Evolutionary conservation across 2,113 vertebrate genomes (phyloP).

Genomic region (Corythornis vintsioides): DNA sequence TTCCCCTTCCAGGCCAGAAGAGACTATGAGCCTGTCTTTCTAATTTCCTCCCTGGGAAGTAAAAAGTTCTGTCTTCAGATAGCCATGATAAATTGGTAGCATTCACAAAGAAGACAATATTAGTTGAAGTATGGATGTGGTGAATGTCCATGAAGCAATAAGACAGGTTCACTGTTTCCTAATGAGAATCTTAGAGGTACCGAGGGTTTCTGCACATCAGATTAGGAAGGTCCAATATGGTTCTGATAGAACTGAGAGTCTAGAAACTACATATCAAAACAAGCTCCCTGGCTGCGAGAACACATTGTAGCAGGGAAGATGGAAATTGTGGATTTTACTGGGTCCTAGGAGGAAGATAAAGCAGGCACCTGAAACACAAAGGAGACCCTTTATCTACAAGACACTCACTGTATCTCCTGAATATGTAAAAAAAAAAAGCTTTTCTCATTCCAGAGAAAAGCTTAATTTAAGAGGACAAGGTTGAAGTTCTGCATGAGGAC

Average conservation of each 20-base stretch:
- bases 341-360: background rate
- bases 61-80: conserved; percentile 50
- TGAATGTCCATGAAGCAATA: conserved; percentile 34
- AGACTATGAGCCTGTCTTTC: conserved; percentile 63
- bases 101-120: conserved; percentile 52
- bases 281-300: background rate
- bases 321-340: background rate
- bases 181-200: conserved; percentile 14
- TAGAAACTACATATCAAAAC: background rate
- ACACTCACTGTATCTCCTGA: background rate
- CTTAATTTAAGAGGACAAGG: background rate
- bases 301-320: rapidly evolving
- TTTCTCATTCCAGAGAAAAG: background rate
- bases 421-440: background rate
- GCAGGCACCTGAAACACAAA: background rate
- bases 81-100: conserved; percentile 40
- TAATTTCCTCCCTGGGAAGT: conserved; percentile 56
- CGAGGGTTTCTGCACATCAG: conserved; percentile 22
- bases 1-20: conserved; percentile 48
- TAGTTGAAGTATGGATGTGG: conserved; percentile 54
- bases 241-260: conserved; percentile 2
- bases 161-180: conserved; percentile 35
- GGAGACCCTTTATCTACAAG: background rate
- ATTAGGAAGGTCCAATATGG: background rate
- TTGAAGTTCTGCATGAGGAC: background rate